Evolutionary conservation across 2,113 vertebrate genomes (phyloP), one percentile per base, ranked within the genome.

Genomic region (Caranx melampygus): DNA sequence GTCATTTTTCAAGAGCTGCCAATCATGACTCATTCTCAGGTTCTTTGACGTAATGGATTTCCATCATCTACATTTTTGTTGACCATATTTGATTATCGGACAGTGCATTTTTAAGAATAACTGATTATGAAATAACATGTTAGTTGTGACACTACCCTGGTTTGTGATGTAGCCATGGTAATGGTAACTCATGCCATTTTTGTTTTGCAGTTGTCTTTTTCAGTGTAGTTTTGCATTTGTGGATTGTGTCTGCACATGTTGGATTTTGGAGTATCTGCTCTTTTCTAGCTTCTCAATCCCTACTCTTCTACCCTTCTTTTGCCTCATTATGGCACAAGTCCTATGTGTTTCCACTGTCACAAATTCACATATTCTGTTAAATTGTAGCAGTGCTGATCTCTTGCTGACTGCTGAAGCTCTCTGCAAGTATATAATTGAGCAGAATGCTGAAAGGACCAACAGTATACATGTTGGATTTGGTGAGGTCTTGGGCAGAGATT

Each of bases 111-210:
- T 10, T 31, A 55, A 72, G 44, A 45, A 6, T 1, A n/a, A 4
- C 6, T 14, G 34, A 52, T 51, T 0, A 13, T 37, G n/a, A 5
- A 3, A 31, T 6, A 18, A 11, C 7, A 14, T 7, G 11, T 57
- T 49, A 0, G 49, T 63, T 35, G 31, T 49, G 67, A 15, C 45
- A 2, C 40, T 42, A 42, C 47, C 0, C 55, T 34, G 54, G 13
- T 63, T 51, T 45, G 40, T 7, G 0, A 31, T 16, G 54, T 67
- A 47, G 69, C 54, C 52, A 11, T 15, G 0, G 2, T 20, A 6
- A 47, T 47, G 4, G 33, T 33, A 47, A 64, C 52, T 61, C 13
- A 60, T 65, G 69, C 58, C 64, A 51, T 15, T 74, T 63, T 45
- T 61, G 4, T 62, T 60, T 64, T 58, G 37, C 21, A 6, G 45